phyloP scores from a whole-genome alignment of 2,888 invertebrate genomes.

The Ypsolopha scabrella region DNA sequence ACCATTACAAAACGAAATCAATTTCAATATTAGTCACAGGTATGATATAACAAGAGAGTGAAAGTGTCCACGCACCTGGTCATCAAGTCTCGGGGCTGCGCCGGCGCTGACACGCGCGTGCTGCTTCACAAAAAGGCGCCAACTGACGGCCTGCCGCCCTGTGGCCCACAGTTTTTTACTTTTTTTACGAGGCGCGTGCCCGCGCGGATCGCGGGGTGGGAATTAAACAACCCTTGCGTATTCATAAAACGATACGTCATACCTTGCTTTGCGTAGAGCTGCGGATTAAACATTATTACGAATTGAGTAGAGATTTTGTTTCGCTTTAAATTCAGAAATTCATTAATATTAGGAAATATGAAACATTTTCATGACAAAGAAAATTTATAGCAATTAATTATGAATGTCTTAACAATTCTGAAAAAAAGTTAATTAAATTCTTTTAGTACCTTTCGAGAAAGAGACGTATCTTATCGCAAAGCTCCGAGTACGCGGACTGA shows the following conservation, averaged over 20 bases:
- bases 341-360: too few species aligned
- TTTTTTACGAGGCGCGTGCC: neutral
- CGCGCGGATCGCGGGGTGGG: slow-evolving; percentile 19
- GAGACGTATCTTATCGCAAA: slow-evolving; percentile 9
- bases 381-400: too few species aligned
- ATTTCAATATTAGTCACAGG: too few species aligned
- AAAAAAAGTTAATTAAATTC: too few species aligned
- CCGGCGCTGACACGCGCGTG: slow-evolving; percentile 38
- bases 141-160: slow-evolving; percentile 38
- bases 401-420: too few species aligned
- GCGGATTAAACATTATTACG: neutral
- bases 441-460: neutral
- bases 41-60: too few species aligned
- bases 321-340: too few species aligned
- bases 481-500: slow-evolving; percentile 9
- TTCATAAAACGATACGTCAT: slow-evolving; percentile 46
- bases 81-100: slow-evolving; percentile 17
- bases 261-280: slow-evolving; percentile 3
- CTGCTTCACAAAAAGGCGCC: slow-evolving; percentile 36
- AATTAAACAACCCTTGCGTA: slow-evolving; percentile 57
- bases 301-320: too few species aligned
- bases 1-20: too few species aligned
- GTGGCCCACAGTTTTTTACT: slow-evolving; percentile 52
- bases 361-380: too few species aligned
- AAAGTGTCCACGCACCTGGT: neutral